These are phyloP conservation scores for Mythimna lalbum DNA, from an alignment of 2,888 invertebrate genomes.

Conservation along the genomic window DNA sequence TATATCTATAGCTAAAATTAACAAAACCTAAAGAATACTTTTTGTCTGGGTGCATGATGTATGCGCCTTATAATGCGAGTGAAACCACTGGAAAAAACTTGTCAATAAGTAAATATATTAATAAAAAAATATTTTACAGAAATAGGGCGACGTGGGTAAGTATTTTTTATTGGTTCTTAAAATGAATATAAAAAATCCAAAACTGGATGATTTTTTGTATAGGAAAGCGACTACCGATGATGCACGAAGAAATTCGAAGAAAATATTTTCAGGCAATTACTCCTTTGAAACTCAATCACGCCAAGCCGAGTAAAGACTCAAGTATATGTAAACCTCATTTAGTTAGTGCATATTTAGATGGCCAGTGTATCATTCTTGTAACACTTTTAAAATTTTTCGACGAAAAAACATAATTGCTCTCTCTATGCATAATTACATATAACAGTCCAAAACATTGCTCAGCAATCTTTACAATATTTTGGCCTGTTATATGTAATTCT, in stretches of 20 bases:
- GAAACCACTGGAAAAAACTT: not conserved
- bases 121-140: slow-evolving; percentile 20
- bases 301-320: slow-evolving; percentile 14
- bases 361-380: slow-evolving; percentile 2
- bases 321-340: not conserved
- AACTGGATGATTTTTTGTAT: not conserved
- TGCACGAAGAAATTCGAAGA: not conserved
- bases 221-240: not conserved
- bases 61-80: not conserved
- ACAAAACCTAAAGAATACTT: not conserved
- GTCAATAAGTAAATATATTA: not conserved
- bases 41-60: not conserved
- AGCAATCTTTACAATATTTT: too few relatives aligned
- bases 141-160: not conserved
- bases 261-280: not conserved
- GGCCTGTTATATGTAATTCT: too few relatives aligned
- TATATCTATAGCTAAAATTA: not conserved
- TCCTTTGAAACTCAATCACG: not conserved
- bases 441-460: too few relatives aligned
- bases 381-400: not conserved
- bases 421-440: not conserved
- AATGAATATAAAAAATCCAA: not conserved
- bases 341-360: not conserved
- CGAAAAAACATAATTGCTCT: not conserved
- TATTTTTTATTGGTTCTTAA: not conserved